Evolutionary conservation across 2,888 invertebrate species (phyloP).

Genomic region (Synergus umbraculus): DNA sequence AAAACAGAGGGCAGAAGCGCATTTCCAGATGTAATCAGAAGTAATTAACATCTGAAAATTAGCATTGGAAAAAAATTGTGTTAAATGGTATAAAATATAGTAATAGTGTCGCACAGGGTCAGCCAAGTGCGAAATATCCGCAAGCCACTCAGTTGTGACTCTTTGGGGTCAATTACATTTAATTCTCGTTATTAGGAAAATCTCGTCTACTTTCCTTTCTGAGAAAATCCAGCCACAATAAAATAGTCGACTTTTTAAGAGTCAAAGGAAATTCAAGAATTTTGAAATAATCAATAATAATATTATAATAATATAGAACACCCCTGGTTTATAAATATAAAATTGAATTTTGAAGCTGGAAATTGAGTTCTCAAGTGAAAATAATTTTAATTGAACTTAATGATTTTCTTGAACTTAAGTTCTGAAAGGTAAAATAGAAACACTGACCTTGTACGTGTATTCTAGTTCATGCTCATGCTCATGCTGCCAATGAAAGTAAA

Average conservation of each 20-base stretch:
- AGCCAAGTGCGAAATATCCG: conserved; percentile 41
- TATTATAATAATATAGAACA: too few relatives aligned
- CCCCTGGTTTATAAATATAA: too few relatives aligned
- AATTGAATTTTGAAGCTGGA: too few relatives aligned
- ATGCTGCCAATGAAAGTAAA: conserved; percentile 32
- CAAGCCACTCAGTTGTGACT: not conserved
- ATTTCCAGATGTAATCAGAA: not conserved
- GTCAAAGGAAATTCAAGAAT: not conserved
- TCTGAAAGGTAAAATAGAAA: not conserved
- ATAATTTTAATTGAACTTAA: not conserved
- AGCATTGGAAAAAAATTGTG: not conserved
- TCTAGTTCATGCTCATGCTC: conserved; percentile 7
- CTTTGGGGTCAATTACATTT: not conserved
- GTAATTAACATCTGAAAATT: not conserved
- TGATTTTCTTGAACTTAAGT: not conserved
- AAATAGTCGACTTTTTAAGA: not conserved
- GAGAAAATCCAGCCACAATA: not conserved
- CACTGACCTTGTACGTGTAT: not conserved
- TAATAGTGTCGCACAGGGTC: conserved; percentile 26
- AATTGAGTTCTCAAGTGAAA: not conserved
- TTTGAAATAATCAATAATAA: not conserved
- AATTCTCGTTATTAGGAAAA: not conserved
- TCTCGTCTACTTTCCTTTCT: not conserved
- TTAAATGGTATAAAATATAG: not conserved
- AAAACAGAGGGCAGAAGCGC: not conserved